Conservation (phyloP, 2,888 invertebrate genomes). For the Tortrix viridana region DNA sequence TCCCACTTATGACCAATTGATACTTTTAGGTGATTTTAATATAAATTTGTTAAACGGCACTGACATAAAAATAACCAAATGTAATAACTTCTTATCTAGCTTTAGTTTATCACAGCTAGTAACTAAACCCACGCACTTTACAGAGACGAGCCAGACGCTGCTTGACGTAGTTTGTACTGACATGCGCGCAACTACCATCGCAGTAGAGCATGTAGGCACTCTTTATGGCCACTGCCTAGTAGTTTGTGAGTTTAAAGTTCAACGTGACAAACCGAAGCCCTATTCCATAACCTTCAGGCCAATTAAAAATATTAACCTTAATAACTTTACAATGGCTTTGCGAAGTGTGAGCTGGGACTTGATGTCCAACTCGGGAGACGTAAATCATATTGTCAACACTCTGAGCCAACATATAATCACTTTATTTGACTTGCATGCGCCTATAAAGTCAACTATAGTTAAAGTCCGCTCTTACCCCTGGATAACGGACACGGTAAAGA, state of each 20-base stretch:
- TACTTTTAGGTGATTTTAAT: neutral
- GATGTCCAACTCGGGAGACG: neutral
- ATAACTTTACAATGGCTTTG: neutral
- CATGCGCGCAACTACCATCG: neutral
- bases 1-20: neutral
- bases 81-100: neutral
- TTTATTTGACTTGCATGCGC: neutral
- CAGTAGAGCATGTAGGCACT: neutral
- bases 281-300: constrained; percentile 7
- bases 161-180: constrained; percentile 16
- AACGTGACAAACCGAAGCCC: neutral
- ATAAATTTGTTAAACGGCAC: neutral
- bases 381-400: neutral
- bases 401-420: neutral
- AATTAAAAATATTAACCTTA: constrained; percentile 1
- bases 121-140: constrained; percentile 13
- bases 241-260: constrained; percentile 1
- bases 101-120: constrained; percentile 1
- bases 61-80: neutral
- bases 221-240: neutral
- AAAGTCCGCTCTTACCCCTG: neutral
- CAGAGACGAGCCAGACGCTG: constrained; percentile 12
- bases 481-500: neutral
- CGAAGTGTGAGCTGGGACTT: neutral
- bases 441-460: neutral